Conservation (phyloP, 2,888 invertebrate genomes). For the Corbicula japonica region DNA sequence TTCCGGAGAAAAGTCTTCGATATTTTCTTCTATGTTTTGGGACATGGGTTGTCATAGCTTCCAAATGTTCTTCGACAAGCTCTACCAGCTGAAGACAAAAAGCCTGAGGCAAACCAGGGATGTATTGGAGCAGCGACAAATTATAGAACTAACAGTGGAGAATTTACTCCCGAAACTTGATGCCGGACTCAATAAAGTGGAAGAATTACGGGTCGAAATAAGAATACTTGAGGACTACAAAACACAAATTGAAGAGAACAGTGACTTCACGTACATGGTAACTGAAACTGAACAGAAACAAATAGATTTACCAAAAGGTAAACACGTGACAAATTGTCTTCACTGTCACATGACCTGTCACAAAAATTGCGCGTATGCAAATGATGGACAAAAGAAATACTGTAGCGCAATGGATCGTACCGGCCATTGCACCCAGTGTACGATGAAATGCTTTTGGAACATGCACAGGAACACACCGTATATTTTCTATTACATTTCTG, state of each 20-base stretch:
- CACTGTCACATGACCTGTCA: slow-evolving; percentile 50
- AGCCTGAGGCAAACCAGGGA: too few species aligned
- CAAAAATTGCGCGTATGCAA: slow-evolving; percentile 27
- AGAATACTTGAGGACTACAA: slow-evolving; percentile 11
- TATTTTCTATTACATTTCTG: slow-evolving; percentile 13
- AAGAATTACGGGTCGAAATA: too few species aligned
- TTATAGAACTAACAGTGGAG: too few species aligned
- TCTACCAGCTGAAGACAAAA: too few species aligned
- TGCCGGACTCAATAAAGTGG: too few species aligned
- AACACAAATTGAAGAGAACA: slow-evolving; percentile 11
- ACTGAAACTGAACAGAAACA: slow-evolving; percentile 4
- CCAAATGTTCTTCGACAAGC: too few species aligned
- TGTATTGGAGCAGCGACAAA: too few species aligned
- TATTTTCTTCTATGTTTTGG: too few species aligned
- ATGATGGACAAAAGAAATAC: slow-evolving; percentile 32
- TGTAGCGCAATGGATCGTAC: slow-evolving; percentile 44
- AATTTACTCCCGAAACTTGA: too few species aligned
- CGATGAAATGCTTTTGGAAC: slow-evolving; percentile 40
- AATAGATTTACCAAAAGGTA: slow-evolving; percentile 5
- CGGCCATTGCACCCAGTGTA: slow-evolving; percentile 49
- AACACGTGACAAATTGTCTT: slow-evolving; percentile 55
- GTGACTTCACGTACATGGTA: slow-evolving; percentile 19
- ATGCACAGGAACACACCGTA: slow-evolving; percentile 49
- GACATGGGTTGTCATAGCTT: too few species aligned
- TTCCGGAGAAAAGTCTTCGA: too few species aligned